Evolutionary conservation across 2,113 vertebrate species (phyloP).

Genomic region (Sminthopsis crassicaudata): DNA sequence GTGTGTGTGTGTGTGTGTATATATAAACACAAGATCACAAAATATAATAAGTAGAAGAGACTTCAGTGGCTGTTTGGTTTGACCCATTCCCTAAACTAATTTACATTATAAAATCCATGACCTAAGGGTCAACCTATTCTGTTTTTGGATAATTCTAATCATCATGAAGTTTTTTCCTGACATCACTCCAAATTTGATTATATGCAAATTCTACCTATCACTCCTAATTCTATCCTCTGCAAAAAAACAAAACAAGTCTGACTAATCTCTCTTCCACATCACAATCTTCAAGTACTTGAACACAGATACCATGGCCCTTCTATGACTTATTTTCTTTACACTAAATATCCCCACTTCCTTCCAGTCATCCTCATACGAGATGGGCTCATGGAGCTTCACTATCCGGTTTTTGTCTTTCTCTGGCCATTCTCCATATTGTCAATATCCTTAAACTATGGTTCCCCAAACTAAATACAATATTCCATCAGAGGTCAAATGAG

Average conservation of each 20-base stretch:
- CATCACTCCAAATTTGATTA: neutral
- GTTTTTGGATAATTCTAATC: neutral
- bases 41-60: neutral
- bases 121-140: neutral
- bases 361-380: neutral
- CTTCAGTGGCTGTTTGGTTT: neutral
- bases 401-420: neutral
- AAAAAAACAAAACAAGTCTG: neutral
- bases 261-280: neutral
- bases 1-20: no score
- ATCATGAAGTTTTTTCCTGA: neutral
- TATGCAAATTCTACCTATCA: neutral
- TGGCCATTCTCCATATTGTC: neutral
- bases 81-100: neutral
- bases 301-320: neutral
- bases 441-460: neutral
- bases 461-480: neutral
- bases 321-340: neutral
- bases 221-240: neutral
- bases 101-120: neutral
- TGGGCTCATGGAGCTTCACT: neutral
- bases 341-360: neutral
- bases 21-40: no score
- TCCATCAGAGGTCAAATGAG: neutral
- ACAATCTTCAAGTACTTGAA: neutral